A percentile compares a stretch with the other conserved stretches of the same genome.
Evolutionary conservation across 2,888 invertebrate species (phyloP).

Genomic region (Tenthredo notha): DNA sequence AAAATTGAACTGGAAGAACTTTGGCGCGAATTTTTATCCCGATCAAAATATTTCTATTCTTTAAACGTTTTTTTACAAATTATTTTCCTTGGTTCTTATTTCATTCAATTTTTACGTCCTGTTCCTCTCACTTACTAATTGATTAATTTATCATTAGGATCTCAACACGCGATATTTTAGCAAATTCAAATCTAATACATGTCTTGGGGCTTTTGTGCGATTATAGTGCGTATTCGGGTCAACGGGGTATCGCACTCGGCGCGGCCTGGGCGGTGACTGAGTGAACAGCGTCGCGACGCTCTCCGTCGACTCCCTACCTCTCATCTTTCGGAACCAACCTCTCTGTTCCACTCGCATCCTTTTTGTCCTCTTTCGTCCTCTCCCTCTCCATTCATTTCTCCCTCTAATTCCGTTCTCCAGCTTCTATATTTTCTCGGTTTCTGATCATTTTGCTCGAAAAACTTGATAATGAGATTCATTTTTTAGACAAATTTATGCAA

Average conservation of each 20-base stretch:
- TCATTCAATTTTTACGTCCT: background rate
- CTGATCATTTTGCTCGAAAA: too few species aligned
- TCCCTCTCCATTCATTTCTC: slow-evolving; percentile 3
- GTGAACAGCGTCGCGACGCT: slow-evolving; percentile 70
- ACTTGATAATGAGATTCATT: background rate
- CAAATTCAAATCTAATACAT: background rate
- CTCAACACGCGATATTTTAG: background rate
- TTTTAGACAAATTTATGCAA: background rate
- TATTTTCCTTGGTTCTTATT: background rate
- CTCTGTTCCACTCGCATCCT: slow-evolving; percentile 47
- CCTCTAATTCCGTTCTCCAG: background rate
- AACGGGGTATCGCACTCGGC: slow-evolving; percentile 59
- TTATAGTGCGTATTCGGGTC: slow-evolving; percentile 22
- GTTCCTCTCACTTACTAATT: background rate
- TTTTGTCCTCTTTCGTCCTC: slow-evolving; percentile 27
- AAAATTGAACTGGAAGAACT: background rate
- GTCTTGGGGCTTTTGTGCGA: slow-evolving; percentile 57
- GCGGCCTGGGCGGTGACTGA: slow-evolving; percentile 75
- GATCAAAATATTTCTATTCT: background rate
- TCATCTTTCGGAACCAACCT: slow-evolving; percentile 50
- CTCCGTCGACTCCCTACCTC: slow-evolving; percentile 67
- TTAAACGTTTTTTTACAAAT: background rate
- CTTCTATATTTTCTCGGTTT: background rate
- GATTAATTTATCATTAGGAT: background rate
- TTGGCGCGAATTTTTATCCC: background rate